phyloP scores from a whole-genome alignment of 1,140 invertebrate species.

The Cotesia vestalis region DNA sequence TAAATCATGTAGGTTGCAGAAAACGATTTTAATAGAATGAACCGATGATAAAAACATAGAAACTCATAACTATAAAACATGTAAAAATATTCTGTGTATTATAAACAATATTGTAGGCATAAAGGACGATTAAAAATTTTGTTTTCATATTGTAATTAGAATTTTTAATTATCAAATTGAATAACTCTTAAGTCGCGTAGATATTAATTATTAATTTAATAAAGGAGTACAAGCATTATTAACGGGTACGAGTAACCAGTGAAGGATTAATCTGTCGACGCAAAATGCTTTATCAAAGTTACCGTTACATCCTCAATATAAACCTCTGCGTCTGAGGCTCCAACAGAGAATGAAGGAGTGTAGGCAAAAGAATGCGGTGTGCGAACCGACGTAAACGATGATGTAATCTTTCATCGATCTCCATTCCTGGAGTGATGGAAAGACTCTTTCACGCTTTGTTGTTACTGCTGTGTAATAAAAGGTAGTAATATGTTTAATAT shows the following conservation, averaged over 20 bases:
- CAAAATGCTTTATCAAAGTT: slow-evolving; percentile 2
- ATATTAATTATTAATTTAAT: background rate
- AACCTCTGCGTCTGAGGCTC: background rate
- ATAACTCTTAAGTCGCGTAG: background rate
- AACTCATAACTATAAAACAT: too few species aligned
- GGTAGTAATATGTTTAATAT: background rate
- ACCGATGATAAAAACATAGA: too few species aligned
- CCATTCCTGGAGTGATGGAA: slow-evolving; percentile 31
- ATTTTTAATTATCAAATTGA: too few species aligned
- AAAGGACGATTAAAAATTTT: too few species aligned
- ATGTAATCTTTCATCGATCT: slow-evolving; percentile 30
- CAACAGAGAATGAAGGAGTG: slow-evolving; percentile 17
- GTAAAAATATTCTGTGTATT: too few species aligned
- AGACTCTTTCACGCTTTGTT: slow-evolving; percentile 5
- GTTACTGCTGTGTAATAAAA: slow-evolving; percentile 4
- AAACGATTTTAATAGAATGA: too few species aligned
- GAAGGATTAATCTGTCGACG: slow-evolving; percentile 15
- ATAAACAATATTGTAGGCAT: too few species aligned
- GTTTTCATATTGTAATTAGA: too few species aligned
- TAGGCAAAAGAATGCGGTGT: slow-evolving; percentile 23
- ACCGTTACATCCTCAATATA: slow-evolving; percentile 17
- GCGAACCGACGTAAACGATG: slow-evolving; percentile 19
- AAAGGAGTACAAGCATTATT: background rate
- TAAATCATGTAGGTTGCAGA: too few species aligned
- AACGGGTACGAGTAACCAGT: slow-evolving; percentile 7